Base-by-base conservation (phyloP, 2,113 vertebrate species). In the Tupaia chinensis region DNA sequence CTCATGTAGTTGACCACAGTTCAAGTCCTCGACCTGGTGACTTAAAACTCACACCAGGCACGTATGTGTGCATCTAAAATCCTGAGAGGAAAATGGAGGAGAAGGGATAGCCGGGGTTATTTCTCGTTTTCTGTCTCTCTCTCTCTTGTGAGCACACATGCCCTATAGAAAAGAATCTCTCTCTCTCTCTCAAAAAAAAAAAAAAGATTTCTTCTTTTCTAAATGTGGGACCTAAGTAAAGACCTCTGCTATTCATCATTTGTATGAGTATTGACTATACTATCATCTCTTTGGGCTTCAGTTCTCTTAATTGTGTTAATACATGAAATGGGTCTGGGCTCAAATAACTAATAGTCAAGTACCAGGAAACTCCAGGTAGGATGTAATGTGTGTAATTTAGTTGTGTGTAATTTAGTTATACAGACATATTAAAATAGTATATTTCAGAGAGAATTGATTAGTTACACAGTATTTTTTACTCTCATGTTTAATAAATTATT, bases 381-480 rank as follows among this genome's bases (percentile, higher is more conserved):
- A 11, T 29, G 6, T 58, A 44, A 44, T 44, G 44, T 44, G 44
- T 44, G 44, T 44, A 44, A 44, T 44, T 44, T 44, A 44, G 44
- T 44, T n/a, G n/a, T n/a, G n/a, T n/a, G n/a, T n/a, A n/a, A n/a
- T 53, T 76, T 74, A 82, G 53, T 63, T 77, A 89, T 63, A 58
- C 1, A 88, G 16, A 77, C 22, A 66, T 89, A 29, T 34, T 54
- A 81, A 83, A 85, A 78, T n/a, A 65, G 34, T 20, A 10, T 78
- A 92, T 81, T 94, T 93, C 19, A 77, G 70, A 77, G 61, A 68
- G 4, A 34, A 54, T 68, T 79, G 66, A 60, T 70, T 68, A 92
- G 16, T 68, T 27, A 79, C 53, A 32, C 1, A 61, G n/a, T 56
- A 74, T 93, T 95, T 82, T 87, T n/a, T 34, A 44, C 2, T 20